A percentile compares a stretch with the other conserved stretches of the same genome.
Evolutionary conservation across 2,797 vertebrate species (phyloP).

Genomic region (Gila robusta): DNA sequence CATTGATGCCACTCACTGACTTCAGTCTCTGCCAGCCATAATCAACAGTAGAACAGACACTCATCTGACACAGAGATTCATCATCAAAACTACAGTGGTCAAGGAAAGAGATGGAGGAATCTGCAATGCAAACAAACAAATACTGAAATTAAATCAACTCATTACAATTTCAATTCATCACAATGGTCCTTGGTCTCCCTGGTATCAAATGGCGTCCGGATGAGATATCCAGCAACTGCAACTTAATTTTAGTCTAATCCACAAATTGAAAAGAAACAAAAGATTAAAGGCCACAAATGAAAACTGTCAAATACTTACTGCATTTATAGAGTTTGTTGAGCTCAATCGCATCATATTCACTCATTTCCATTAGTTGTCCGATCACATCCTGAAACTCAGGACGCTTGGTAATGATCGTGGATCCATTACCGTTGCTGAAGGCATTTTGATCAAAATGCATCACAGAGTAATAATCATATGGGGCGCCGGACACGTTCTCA

Average conservation of each 20-base stretch:
- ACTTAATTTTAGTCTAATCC: too few species aligned
- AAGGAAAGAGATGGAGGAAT: slow-evolving; percentile 40
- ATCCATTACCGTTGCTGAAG: slow-evolving; percentile 78
- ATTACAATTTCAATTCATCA: not conserved
- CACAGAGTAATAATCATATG: slow-evolving; percentile 85
- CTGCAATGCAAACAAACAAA: slow-evolving; percentile 11
- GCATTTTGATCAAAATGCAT: slow-evolving; percentile 84
- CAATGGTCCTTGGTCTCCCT: not conserved
- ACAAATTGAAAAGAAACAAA: too few species aligned
- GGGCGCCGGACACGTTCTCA: slow-evolving; percentile 70
- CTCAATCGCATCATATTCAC: slow-evolving; percentile 69
- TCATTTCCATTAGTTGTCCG: slow-evolving; percentile 83
- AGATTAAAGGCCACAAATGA: too few species aligned
- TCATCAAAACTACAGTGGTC: slow-evolving; percentile 50
- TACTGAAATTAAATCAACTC: not conserved
- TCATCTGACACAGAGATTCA: not conserved
- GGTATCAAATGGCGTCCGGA: too few species aligned
- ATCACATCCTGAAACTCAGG: slow-evolving; percentile 69
- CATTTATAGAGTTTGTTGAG: slow-evolving; percentile 85
- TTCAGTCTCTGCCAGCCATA: slow-evolving; percentile 21
- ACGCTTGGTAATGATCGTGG: slow-evolving; percentile 85
- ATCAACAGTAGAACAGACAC: not conserved
- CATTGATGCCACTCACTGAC: not conserved
- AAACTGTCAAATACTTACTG: too few species aligned
- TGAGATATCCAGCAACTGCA: too few species aligned